These are phyloP conservation scores for Deilephila porcellus DNA, from an alignment of 2,888 invertebrate genomes.

Conservation along the genomic window DNA sequence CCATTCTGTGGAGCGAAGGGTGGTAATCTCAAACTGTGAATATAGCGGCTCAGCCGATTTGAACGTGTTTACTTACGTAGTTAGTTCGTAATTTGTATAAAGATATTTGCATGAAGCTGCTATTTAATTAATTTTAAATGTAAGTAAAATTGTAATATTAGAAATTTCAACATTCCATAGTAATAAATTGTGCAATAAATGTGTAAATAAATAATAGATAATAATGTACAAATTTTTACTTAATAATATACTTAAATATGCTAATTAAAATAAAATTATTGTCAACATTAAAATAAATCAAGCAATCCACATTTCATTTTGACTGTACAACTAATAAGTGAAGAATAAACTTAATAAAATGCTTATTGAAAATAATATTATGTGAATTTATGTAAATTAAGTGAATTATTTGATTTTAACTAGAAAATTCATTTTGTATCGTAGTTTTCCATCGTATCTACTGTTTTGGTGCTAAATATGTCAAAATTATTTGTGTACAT, in stretches of 20 bases:
- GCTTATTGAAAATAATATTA: not conserved
- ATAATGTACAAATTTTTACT: slow-evolving; percentile 30
- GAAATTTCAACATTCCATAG: slow-evolving; percentile 77
- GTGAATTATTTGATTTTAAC: slow-evolving; percentile 23
- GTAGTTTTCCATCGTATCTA: slow-evolving; percentile 55
- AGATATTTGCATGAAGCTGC: slow-evolving; percentile 31
- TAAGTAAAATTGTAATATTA: slow-evolving; percentile 39
- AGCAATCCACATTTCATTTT: not conserved
- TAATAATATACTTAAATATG: not conserved
- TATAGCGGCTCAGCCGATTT: slow-evolving; percentile 21
- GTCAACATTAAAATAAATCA: not conserved
- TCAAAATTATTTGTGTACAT: slow-evolving; percentile 40
- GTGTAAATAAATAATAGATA: slow-evolving; percentile 38
- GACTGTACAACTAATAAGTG: slow-evolving; percentile 4
- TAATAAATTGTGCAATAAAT: slow-evolving; percentile 49
- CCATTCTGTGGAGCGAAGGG: slow-evolving; percentile 9
- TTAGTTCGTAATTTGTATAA: slow-evolving; percentile 17
- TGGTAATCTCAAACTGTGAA: slow-evolving; percentile 2
- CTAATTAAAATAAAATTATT: not conserved
- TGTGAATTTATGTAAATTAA: not conserved
- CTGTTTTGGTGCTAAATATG: slow-evolving; percentile 74
- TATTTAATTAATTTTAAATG: slow-evolving; percentile 26
- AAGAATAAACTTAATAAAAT: not conserved
- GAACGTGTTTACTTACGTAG: not conserved
- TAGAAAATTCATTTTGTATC: slow-evolving; percentile 31